Evolutionary conservation across 2,113 vertebrate genomes (phyloP), one percentile per base, ranked within the genome.

Genomic region (Calyptommatus sinebrachiatus): DNA sequence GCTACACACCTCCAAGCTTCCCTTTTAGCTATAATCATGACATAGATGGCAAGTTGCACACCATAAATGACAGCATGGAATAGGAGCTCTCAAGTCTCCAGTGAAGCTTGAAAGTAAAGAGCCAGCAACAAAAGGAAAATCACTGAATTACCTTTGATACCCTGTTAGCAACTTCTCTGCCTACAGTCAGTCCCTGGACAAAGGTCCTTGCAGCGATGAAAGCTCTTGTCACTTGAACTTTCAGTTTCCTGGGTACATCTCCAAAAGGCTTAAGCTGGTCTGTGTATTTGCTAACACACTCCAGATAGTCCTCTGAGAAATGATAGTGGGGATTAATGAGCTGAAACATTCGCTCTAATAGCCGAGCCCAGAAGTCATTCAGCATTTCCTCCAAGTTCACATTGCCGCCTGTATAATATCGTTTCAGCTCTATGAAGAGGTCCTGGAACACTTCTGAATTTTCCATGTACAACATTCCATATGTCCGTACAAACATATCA

Each of bases 371-470:
- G 94, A 99, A 99, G 90, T 99, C 98, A 0, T 98, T 97, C 71
- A 99, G 93, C 97, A 98, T 98, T 88, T 99, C 97, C 84, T 99
- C 97, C 89, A 99, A 90, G 90, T 99, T 99, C 67, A 99, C 97
- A 0, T 99, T 98, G 76, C 98, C 98, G 5, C 97, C 97, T 0
- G 97, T 98, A 92, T 99, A 99, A 89, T 99, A 99, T 0, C 97
- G 94, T 86, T 97, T 97, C 12, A 99, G 94, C 88, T 99, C 98
- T 0, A 95, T 95, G 89, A 99, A 99, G 84, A 99, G 96, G 84
- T 98, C 97, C 93, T 97, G 96, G 91, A 99, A 99, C 28, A 99
- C 96, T 89, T 99, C 97, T 0, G 97, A 97, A 92, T 99, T 99
- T 93, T 98, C 96, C 94, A 96, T 96, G 89, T 97, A 99, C 50